Percentiles rank a stretch among this genome's conserved stretches.
phyloP scores from a whole-genome alignment of 2,113 vertebrate species.

The Gnathonemus longibarbis region DNA sequence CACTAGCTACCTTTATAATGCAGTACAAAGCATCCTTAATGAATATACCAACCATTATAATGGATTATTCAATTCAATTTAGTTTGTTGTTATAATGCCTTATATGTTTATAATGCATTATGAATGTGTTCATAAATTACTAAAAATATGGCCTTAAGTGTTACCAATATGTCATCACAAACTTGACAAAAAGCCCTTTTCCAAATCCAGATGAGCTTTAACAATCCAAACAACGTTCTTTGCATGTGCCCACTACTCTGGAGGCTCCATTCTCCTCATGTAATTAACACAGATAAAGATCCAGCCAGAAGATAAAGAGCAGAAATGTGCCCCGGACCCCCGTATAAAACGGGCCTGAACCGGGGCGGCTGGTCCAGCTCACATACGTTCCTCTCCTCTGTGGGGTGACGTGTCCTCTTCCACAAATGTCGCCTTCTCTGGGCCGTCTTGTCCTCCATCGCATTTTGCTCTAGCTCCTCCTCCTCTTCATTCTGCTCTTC shows the following conservation, averaged over 20 bases:
- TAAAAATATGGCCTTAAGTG: no score
- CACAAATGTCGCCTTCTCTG: conserved; percentile 78
- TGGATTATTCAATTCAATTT: no score
- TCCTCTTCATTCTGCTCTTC: conserved; percentile 49
- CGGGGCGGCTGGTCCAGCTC: neutral
- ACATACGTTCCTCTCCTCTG: conserved; percentile 86
- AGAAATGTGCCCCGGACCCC: neutral
- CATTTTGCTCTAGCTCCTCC: conserved; percentile 53
- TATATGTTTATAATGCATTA: no score
- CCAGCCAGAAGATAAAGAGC: neutral
- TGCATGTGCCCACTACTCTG: neutral
- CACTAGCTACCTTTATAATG: neutral
- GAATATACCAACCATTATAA: no score
- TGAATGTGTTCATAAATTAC: no score
- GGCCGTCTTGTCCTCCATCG: conserved; percentile 58
- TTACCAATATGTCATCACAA: neutral
- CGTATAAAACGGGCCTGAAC: neutral
- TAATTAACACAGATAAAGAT: neutral
- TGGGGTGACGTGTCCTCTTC: conserved; percentile 76
- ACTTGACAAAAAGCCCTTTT: neutral
- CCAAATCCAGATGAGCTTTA: neutral
- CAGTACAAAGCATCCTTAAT: no score
- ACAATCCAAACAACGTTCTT: neutral
- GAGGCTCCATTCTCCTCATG: neutral
- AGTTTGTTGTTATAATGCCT: no score